Conservation (phyloP, 2,797 vertebrate species). For the Capromys pilorides region DNA sequence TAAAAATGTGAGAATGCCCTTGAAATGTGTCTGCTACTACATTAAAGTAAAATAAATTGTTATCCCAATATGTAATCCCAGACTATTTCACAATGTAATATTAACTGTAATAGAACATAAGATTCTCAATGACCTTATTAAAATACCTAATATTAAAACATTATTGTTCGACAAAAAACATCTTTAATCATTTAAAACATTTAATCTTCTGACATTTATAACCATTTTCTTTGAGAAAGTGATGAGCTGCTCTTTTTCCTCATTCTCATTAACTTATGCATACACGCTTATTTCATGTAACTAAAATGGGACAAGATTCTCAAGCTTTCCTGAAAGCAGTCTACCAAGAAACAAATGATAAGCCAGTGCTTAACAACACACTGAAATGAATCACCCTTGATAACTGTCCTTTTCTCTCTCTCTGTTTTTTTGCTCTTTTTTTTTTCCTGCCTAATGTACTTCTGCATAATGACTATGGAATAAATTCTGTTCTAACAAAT, state of each 20-base stretch:
- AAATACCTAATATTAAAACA: conserved; percentile 33
- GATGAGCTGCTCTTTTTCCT: conserved; percentile 1
- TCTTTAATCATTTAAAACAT: conserved; percentile 31
- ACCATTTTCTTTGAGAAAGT: background rate
- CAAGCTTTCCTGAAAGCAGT: conserved; percentile 25
- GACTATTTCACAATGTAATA: conserved; percentile 27
- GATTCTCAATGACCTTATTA: conserved; percentile 28
- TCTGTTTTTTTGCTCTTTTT: background rate
- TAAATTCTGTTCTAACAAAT: background rate
- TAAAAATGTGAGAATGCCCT: background rate
- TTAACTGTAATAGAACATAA: background rate
- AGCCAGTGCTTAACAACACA: background rate
- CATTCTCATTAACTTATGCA: conserved; percentile 51
- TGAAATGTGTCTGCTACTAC: conserved; percentile 1
- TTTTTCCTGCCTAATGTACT: background rate
- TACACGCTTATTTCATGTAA: conserved; percentile 25
- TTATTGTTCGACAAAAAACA: conserved; percentile 58
- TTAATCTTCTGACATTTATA: conserved; percentile 24
- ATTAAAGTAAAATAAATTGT: conserved; percentile 15
- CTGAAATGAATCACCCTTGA: background rate
- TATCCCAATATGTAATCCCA: background rate
- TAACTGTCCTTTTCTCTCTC: background rate
- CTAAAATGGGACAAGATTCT: background rate
- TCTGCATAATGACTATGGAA: background rate
- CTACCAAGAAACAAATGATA: conserved; percentile 12